Conservation (phyloP, 1,140 invertebrate genomes). For the Drosophila yakuba region DNA sequence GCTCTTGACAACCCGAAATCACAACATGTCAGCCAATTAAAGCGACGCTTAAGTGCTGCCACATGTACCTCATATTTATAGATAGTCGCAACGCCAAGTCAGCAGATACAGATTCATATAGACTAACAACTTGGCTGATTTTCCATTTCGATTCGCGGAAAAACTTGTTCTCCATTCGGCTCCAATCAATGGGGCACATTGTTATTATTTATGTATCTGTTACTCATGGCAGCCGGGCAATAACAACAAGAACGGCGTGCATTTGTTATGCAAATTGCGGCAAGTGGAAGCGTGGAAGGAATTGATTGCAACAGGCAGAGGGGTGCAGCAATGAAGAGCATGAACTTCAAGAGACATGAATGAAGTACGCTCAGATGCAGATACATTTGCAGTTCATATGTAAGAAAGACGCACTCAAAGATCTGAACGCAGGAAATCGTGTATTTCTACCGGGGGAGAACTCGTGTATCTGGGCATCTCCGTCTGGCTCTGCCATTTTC, state of each 20-base stretch:
- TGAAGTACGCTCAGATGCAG: slow-evolving; percentile 22
- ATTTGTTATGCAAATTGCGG: slow-evolving; percentile 58
- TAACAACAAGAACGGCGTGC: slow-evolving; percentile 39
- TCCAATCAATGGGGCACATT: slow-evolving; percentile 75
- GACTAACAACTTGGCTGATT: slow-evolving; percentile 57
- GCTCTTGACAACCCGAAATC: slow-evolving; percentile 72
- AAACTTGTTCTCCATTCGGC: slow-evolving; percentile 64
- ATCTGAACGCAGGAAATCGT: slow-evolving; percentile 15
- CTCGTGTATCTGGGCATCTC: slow-evolving; percentile 45
- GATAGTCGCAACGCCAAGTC: slow-evolving; percentile 37
- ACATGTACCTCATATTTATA: slow-evolving; percentile 43
- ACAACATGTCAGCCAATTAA: slow-evolving; percentile 81
- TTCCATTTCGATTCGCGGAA: slow-evolving; percentile 54
- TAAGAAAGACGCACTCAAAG: slow-evolving; percentile 18
- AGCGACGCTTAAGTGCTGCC: slow-evolving; percentile 60
- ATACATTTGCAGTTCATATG: slow-evolving; percentile 1
- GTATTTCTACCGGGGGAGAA: slow-evolving; percentile 22
- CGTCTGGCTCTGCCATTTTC: slow-evolving; percentile 38
- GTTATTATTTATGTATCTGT: slow-evolving; percentile 79
- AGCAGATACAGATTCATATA: slow-evolving; percentile 48
- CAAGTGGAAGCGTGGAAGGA: slow-evolving; percentile 59
- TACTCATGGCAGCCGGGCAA: slow-evolving; percentile 73
- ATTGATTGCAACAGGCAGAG: slow-evolving; percentile 56
- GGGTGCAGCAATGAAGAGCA: slow-evolving; percentile 54
- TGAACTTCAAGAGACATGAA: slow-evolving; percentile 58